phyloP scores from a whole-genome alignment of 2,113 vertebrate genomes.

The Pachycephala philippinensis region DNA sequence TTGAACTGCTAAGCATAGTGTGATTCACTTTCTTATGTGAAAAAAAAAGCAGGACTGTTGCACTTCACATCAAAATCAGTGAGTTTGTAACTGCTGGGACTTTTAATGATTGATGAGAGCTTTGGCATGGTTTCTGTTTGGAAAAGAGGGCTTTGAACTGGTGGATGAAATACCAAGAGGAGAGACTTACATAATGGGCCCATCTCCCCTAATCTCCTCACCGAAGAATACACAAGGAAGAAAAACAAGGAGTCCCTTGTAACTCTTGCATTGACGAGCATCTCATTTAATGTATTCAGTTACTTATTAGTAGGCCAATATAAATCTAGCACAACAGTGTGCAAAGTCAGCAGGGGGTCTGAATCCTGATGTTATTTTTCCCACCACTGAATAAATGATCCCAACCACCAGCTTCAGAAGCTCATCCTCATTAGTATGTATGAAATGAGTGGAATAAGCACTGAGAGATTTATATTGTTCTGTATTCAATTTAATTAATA shows the following conservation, averaged over 20 bases:
- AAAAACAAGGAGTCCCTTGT: slow-evolving; percentile 53
- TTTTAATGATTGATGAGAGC: slow-evolving; percentile 63
- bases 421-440: slow-evolving; percentile 69
- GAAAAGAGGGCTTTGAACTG: slow-evolving; percentile 56
- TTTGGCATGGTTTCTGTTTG: slow-evolving; percentile 55
- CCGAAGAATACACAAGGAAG: slow-evolving; percentile 33
- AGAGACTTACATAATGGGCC: slow-evolving; percentile 9
- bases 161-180: slow-evolving; percentile 10
- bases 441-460: slow-evolving; percentile 60
- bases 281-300: slow-evolving; percentile 67
- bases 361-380: slow-evolving; percentile 61
- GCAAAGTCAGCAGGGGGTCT: slow-evolving; percentile 63
- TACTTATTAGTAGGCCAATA: slow-evolving; percentile 70
- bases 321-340: slow-evolving; percentile 71
- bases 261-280: slow-evolving; percentile 39
- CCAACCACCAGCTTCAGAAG: slow-evolving; percentile 20
- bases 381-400: slow-evolving; percentile 66
- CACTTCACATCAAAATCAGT: slow-evolving; percentile 35
- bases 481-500: slow-evolving; percentile 69
- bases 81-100: slow-evolving; percentile 40
- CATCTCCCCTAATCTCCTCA: slow-evolving; percentile 37
- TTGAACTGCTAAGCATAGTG: slow-evolving; percentile 17
- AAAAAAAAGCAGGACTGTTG: not conserved
- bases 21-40: slow-evolving; percentile 12
- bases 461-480: slow-evolving; percentile 60